Evolutionary conservation across 2,797 vertebrate genomes (phyloP).

Genomic region (Pipistrellus kuhlii): DNA sequence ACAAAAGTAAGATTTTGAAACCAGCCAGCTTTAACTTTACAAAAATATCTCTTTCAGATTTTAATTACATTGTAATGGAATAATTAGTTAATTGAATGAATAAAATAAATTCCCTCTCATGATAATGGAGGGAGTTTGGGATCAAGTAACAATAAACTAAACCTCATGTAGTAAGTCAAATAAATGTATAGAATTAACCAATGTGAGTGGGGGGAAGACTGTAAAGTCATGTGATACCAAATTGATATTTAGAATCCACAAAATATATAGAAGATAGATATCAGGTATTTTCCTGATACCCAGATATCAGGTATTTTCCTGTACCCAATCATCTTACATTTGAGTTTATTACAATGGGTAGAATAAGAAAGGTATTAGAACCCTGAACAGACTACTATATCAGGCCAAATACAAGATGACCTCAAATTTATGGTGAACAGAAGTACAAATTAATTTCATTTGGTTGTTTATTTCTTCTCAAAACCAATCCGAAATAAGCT

Average conservation of each 20-base stretch:
- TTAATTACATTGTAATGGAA: slow-evolving; percentile 30
- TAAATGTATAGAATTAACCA: slow-evolving; percentile 1
- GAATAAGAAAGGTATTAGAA: background rate
- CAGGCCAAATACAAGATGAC: slow-evolving; percentile 14
- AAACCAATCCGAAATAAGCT: slow-evolving; percentile 15
- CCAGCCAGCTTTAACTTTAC: slow-evolving; percentile 21
- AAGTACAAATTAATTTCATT: slow-evolving; percentile 33
- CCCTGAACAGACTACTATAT: background rate
- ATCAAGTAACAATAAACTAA: slow-evolving; percentile 39
- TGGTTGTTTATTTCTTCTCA: slow-evolving; percentile 12
- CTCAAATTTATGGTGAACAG: background rate
- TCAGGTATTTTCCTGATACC: background rate
- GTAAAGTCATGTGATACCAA: background rate
- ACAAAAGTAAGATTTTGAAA: slow-evolving; percentile 52
- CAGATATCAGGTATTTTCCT: background rate
- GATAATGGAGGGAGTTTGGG: slow-evolving; percentile 16
- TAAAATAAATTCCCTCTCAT: slow-evolving; percentile 57
- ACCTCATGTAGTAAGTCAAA: background rate
- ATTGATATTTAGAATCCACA: slow-evolving; percentile 16
- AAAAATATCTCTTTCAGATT: slow-evolving; percentile 49
- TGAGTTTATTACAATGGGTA: background rate
- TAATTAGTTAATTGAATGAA: slow-evolving; percentile 7
- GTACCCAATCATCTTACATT: background rate
- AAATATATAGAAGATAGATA: background rate
- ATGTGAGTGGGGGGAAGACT: background rate